A percentile compares a stretch with the other conserved stretches of the same genome.
Conservation (phyloP, 2,113 vertebrate genomes). For the Gracilinanus agilis region DNA sequence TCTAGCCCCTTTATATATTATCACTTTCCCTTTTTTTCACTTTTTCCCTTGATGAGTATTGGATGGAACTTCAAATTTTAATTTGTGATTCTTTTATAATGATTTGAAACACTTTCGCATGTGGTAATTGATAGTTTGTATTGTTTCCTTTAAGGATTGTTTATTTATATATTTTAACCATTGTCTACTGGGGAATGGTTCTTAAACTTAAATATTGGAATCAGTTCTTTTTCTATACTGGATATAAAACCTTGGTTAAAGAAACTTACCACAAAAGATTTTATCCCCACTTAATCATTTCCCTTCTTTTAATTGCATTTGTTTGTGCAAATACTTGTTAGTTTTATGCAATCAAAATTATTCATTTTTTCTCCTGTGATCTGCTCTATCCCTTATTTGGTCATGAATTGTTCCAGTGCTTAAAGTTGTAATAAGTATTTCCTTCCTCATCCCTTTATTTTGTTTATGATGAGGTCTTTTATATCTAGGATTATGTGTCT, state of each 20-base stretch:
- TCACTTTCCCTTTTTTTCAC: not conserved
- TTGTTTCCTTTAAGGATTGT: not conserved
- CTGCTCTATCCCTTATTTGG: too few relatives aligned
- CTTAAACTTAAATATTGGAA: not conserved
- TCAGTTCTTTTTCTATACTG: not conserved
- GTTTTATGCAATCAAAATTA: not conserved
- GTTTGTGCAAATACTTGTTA: not conserved
- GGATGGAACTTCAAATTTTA: too few relatives aligned
- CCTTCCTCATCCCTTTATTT: not conserved
- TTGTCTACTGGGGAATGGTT: not conserved
- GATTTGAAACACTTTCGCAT: not conserved
- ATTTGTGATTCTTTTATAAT: not conserved
- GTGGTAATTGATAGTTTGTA: not conserved
- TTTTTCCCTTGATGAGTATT: not conserved
- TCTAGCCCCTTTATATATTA: not conserved
- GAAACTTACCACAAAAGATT: too few relatives aligned
- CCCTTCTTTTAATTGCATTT: not conserved
- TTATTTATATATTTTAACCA: not conserved
- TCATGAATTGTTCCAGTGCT: not conserved
- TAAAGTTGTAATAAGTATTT: not conserved
- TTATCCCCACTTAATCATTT: not conserved
- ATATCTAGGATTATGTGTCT: not conserved
- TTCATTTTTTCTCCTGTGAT: not conserved
- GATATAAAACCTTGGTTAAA: too few relatives aligned
- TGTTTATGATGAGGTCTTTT: not conserved